Base-by-base conservation (phyloP, 2,113 vertebrate genomes). In the Oostethus manadensis region DNA sequence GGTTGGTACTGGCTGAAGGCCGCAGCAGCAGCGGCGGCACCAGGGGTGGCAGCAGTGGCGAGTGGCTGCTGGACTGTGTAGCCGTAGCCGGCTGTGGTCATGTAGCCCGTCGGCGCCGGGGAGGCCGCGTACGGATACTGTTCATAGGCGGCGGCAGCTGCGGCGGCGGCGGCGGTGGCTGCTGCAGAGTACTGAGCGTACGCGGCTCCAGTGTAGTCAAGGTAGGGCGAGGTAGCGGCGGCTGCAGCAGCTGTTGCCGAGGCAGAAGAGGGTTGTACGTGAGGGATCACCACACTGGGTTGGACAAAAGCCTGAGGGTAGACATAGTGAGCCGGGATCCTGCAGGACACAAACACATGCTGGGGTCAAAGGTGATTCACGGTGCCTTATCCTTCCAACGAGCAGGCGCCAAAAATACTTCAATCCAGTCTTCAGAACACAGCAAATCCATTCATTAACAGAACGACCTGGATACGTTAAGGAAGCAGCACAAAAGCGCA, bases 251-350 rank as follows among this genome's bases (percentile, higher is more conserved):
- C 86, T 73, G 86, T 82, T 51, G 86, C 84, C 14, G 94, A 86
- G 6, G 94, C 89, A 1, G 93, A 85, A 0, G 93, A 88, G 0
- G 90, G 90, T 65, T 96, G 94, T 0, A 97, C 92, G 9, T 96
- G 94, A 3, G 94, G 94, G 56, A 98, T 97, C 69, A 97, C 88
- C 82, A 98, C 80, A 59, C 96, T 95, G 5, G 96, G 96, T 78
- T 97, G 96, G 74, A 98, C 89, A 43, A 95, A 97, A 65, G 94
- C 94, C 90, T 97, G 96, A 54, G 94, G 96, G 79, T 98, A 98
- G 74, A 98, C 92, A 56, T 98, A 98, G 84, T 98, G 96, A 69
- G 96, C 93, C 17, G 96, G 94, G 61, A 98, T 94, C 92, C 96
- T 98, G 93, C 84, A 64, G 90, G 71, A 80, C 57, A 81, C 38